Conservation (phyloP, 1,140 invertebrate genomes). For the Tachypleus tridentatus region DNA sequence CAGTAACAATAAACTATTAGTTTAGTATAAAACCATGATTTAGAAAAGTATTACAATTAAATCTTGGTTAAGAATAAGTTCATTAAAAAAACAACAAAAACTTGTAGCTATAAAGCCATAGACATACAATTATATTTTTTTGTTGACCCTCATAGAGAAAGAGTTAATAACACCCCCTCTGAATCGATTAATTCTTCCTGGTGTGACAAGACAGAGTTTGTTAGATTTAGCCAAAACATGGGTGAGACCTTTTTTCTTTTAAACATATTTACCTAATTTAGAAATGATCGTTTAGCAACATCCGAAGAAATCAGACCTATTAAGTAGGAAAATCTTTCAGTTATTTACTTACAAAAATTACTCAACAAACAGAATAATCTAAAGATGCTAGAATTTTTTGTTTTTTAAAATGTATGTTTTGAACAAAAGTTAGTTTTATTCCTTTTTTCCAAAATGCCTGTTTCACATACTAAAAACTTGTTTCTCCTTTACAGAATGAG, state of each 20-base stretch:
- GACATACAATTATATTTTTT: conserved; percentile 7
- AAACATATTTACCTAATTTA: no score
- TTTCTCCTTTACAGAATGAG: conserved; percentile 43
- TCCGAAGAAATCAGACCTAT: not conserved
- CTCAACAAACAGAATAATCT: not conserved
- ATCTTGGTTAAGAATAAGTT: no score
- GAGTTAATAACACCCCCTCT: conserved; percentile 43
- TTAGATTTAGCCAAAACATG: conserved; percentile 66
- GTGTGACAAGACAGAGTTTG: conserved; percentile 79
- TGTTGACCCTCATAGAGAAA: conserved; percentile 31
- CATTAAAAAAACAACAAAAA: no score
- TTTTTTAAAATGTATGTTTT: not conserved
- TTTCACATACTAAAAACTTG: conserved; percentile 7
- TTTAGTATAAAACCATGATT: no score
- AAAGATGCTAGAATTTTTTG: not conserved
- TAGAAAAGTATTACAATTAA: no score
- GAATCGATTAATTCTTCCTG: conserved; percentile 65
- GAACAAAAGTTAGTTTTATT: conserved; percentile 22
- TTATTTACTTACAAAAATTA: conserved; percentile 2
- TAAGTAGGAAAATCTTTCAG: not conserved
- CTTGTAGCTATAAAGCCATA: not conserved
- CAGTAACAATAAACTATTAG: no score
- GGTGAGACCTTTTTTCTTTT: conserved; percentile 35
- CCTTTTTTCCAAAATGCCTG: conserved; percentile 29
- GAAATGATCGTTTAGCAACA: not conserved